Evolutionary conservation across 2,113 vertebrate species (phyloP).

Genomic region (Pseudopipra pipra): DNA sequence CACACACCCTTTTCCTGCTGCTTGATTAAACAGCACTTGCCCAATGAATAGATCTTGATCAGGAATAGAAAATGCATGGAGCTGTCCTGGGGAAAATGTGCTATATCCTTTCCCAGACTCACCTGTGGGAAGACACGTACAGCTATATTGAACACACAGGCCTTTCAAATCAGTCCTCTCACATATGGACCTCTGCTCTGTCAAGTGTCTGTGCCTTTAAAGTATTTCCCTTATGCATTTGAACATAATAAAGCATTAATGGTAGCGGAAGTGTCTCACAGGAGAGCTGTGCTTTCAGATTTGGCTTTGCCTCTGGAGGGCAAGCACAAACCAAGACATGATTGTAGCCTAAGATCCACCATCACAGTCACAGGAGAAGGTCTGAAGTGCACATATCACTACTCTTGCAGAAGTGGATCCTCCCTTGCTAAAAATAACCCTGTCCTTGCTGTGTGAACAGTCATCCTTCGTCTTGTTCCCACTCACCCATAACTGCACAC

Average conservation of each 20-base stretch:
- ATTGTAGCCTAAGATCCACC: neutral
- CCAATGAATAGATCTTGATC: constrained; percentile 68
- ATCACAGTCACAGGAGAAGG: neutral
- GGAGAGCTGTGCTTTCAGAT: neutral
- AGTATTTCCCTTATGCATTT: neutral
- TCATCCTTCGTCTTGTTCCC: neutral
- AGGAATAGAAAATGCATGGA: constrained; percentile 31
- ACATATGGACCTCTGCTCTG: neutral
- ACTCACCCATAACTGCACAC: neutral
- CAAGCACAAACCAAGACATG: neutral
- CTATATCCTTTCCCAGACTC: constrained; percentile 59
- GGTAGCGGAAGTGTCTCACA: neutral
- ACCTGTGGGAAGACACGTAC: constrained; percentile 39
- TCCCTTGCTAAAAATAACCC: constrained; percentile 15
- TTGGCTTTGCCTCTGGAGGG: neutral
- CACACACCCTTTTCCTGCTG: constrained; percentile 69
- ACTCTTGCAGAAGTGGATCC: neutral
- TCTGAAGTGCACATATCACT: neutral
- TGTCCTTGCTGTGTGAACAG: neutral
- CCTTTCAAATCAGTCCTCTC: neutral
- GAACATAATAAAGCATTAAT: neutral
- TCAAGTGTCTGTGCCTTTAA: neutral
- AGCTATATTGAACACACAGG: neutral
- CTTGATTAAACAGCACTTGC: constrained; percentile 69
- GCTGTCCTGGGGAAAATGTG: constrained; percentile 47